A percentile compares a stretch with the other conserved stretches of the same genome.
phyloP scores from a whole-genome alignment of 2,797 vertebrate species.

The Amphiprion clarkii region DNA sequence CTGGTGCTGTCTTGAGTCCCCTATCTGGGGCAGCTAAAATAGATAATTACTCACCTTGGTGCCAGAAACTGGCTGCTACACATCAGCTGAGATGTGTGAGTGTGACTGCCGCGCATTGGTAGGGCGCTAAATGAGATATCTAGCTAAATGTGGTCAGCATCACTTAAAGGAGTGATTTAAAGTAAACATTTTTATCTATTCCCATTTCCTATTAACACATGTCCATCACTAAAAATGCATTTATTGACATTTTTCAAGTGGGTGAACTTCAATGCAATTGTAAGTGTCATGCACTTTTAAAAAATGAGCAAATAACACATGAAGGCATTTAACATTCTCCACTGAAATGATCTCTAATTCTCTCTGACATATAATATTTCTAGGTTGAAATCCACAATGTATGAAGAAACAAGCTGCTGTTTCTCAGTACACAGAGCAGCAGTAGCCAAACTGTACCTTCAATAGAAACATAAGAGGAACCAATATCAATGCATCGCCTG shows the following conservation, averaged over 20 bases:
- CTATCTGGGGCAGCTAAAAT: slow-evolving; percentile 75
- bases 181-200: neutral
- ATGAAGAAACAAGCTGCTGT: neutral
- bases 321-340: too few relatives aligned
- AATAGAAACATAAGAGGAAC: slow-evolving; percentile 15
- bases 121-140: slow-evolving; percentile 40
- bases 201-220: neutral
- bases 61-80: slow-evolving; percentile 61
- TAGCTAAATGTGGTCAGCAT: slow-evolving; percentile 10
- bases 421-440: neutral
- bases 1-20: slow-evolving; percentile 71
- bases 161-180: slow-evolving; percentile 29
- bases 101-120: slow-evolving; percentile 19
- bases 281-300: too few relatives aligned
- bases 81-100: slow-evolving; percentile 56
- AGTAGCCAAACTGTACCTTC: neutral
- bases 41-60: slow-evolving; percentile 76
- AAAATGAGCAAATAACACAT: too few relatives aligned
- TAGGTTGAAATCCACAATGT: neutral
- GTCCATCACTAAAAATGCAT: neutral
- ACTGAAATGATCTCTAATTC: too few relatives aligned
- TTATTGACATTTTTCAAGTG: neutral
- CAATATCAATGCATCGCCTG: slow-evolving; percentile 36
- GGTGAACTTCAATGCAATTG: too few relatives aligned
- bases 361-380: neutral